phyloP scores from a whole-genome alignment of 2,797 vertebrate species.

The Muscicapa comitata region DNA sequence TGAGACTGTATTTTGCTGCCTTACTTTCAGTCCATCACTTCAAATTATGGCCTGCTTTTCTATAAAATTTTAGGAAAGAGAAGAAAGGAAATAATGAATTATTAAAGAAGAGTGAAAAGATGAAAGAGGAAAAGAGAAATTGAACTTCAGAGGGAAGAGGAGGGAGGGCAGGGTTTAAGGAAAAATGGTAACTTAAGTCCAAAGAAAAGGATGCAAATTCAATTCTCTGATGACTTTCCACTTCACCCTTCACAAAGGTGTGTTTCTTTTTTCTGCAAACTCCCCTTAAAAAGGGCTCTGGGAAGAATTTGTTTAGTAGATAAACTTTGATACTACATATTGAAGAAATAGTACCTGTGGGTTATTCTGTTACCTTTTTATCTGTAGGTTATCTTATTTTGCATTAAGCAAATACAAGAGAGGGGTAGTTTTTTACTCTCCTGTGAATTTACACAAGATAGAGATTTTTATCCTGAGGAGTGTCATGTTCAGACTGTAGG shows the following conservation, averaged over 20 bases:
- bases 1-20: neutral
- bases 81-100: conserved; percentile 1
- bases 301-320: neutral
- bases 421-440: neutral
- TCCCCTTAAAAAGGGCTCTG: neutral
- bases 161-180: neutral
- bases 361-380: neutral
- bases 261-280: neutral
- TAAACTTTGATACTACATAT: neutral
- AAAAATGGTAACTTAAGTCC: neutral
- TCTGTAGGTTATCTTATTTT: neutral
- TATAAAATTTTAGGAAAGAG: neutral
- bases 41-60: neutral
- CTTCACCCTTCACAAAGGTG: neutral
- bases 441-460: neutral
- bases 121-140: conserved; percentile 3
- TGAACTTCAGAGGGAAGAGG: neutral
- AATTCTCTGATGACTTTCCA: neutral
- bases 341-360: neutral
- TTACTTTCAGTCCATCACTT: neutral
- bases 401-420: neutral
- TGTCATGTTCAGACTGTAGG: neutral
- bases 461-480: neutral
- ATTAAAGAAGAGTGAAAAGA: neutral
- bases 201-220: neutral